These are phyloP conservation scores for Thinocorus orbignyianus DNA, from an alignment of 2,113 vertebrate species.

Conservation along the genomic window DNA sequence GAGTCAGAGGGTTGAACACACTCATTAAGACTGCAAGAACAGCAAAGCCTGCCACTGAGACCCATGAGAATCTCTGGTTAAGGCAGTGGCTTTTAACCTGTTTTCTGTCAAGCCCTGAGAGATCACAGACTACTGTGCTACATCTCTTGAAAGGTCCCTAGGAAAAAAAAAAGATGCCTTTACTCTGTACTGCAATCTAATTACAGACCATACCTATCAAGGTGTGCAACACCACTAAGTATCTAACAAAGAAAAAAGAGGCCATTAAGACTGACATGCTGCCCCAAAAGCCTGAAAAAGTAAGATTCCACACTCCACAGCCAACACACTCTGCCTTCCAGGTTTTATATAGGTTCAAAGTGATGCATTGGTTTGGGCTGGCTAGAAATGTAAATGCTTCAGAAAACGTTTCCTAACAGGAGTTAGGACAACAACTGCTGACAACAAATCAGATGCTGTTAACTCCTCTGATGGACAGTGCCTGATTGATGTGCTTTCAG, in stretches of 20 bases:
- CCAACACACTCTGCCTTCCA: neutral
- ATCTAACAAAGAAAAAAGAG: neutral
- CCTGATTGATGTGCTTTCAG: neutral
- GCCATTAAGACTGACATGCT: neutral
- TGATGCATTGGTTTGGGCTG: neutral
- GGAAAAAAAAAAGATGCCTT: neutral
- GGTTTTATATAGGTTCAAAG: fast-evolving
- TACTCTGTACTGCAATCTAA: neutral
- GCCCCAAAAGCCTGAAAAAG: neutral
- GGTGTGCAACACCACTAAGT: neutral
- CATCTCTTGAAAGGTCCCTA: neutral
- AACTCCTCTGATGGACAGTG: neutral
- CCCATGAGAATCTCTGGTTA: neutral
- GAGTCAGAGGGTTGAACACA: neutral
- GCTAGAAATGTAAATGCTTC: neutral
- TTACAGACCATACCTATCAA: neutral
- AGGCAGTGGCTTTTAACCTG: neutral
- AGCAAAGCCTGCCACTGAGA: neutral
- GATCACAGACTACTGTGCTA: neutral
- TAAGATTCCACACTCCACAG: neutral
- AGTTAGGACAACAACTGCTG: neutral
- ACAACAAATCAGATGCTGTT: neutral
- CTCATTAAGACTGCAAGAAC: neutral
- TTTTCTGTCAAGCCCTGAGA: neutral
- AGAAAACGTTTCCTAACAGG: neutral